These are phyloP conservation scores for Pampus argenteus DNA, from an alignment of 2,797 vertebrate genomes.

Conservation along the genomic window DNA sequence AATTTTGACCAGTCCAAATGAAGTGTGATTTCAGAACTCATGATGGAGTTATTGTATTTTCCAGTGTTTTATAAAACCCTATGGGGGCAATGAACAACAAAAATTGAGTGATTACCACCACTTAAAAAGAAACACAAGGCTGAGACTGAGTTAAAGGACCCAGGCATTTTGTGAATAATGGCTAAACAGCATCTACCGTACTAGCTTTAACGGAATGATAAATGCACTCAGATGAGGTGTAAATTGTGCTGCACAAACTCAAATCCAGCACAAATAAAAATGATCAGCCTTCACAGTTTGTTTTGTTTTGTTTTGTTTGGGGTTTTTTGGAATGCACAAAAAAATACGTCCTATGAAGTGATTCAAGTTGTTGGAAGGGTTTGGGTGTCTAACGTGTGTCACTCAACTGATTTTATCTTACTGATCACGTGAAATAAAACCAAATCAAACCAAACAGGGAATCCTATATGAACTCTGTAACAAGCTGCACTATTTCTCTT, in stretches of 20 bases:
- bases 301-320: neutral
- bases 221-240: neutral
- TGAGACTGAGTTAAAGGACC: neutral
- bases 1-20: neutral
- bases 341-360: neutral
- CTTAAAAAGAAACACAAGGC: neutral
- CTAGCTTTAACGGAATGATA: neutral
- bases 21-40: constrained; percentile 1
- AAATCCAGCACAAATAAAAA: neutral
- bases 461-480: neutral
- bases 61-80: neutral
- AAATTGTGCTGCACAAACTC: neutral
- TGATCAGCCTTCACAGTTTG: neutral
- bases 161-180: neutral
- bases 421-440: neutral
- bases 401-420: neutral
- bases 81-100: neutral
- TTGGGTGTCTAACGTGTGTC: neutral
- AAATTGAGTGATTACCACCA: neutral
- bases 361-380: neutral
- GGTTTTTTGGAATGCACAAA: neutral
- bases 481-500: neutral
- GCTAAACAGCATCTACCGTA: constrained; percentile 10
- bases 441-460: neutral
- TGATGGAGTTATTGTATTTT: constrained; percentile 1